Conservation (phyloP, 2,113 vertebrate genomes). For the Tragelaphus buxtoni region DNA sequence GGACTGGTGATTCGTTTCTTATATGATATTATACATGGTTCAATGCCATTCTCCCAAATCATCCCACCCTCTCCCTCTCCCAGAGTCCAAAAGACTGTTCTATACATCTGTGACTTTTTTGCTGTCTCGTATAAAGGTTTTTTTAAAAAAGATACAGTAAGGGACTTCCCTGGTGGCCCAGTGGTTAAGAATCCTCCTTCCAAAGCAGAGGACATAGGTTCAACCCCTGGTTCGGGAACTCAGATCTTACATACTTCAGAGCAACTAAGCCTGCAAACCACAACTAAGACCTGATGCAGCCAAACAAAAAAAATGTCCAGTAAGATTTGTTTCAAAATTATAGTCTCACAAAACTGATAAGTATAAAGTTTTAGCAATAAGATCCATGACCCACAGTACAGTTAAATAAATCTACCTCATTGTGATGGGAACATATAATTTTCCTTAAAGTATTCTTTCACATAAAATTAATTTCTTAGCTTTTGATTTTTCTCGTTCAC, state of each 20-base stretch:
- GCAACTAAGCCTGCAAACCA: neutral
- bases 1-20: too few species aligned
- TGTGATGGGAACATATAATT: conserved; percentile 20
- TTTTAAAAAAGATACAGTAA: neutral
- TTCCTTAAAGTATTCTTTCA: neutral
- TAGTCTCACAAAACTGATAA: neutral
- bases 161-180: neutral
- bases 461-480: conserved; percentile 43
- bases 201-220: neutral
- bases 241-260: neutral
- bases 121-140: too few species aligned
- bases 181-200: neutral
- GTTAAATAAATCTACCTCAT: neutral
- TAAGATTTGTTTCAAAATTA: conserved; percentile 1
- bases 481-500: conserved; percentile 36
- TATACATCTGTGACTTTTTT: too few species aligned
- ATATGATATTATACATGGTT: too few species aligned
- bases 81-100: too few species aligned
- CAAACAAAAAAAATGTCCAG: neutral
- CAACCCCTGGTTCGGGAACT: neutral
- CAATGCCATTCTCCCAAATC: too few species aligned
- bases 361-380: neutral
- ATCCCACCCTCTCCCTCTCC: too few species aligned
- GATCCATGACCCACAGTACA: neutral
- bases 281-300: neutral